Evolutionary conservation across 2,888 invertebrate genomes (phyloP), one percentile per base, ranked within the genome.

Genomic region (Helicoverpa assulta): DNA sequence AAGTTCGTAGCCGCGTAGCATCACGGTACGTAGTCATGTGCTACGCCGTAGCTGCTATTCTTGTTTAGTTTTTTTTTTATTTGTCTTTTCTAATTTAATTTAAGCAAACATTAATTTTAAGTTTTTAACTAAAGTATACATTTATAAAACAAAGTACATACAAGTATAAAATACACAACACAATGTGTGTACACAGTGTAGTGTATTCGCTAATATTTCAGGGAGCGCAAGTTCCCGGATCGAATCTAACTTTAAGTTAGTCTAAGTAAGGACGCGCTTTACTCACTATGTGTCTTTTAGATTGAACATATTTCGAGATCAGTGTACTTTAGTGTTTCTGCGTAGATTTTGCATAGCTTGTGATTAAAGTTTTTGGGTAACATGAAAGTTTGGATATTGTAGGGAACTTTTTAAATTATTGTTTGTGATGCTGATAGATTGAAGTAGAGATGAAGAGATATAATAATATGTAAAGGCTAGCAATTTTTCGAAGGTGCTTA

Each of bases 201-300:
- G 76, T 73, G 65, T 81, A 67, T 62, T 73, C 67, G 63, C 66
- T 82, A 74, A 86, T 87, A 85, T 86, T 83, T 82, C 77, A 71
- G 62, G 55, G 55, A 68, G 80, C 70, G 57, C 55, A 80, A 87
- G 69, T 84, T 84, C 72, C 29, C 26, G 72, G 83, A 83, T 85
- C 80, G 85, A 86, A 86, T 87, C 74, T 76, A 82, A 85, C 76
- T 85, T 82, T 70, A 82, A 84, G 76, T 76, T 79, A 68, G 64
- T 62, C 61, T 37, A 82, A 82, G 67, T 83, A 81, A 79, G 65
- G 70, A 68, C 69, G 53, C 67, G 66, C 67, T 71, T 65, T 74
- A 67, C 62, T 53, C 21, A 55, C 53, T 61, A 57, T 78, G 76
- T 78, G 66, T 76, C 67, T 81, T 78, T 70, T 76, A 73, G 66